Base-by-base conservation (phyloP, 2,797 vertebrate species). In the Tinamus major region DNA sequence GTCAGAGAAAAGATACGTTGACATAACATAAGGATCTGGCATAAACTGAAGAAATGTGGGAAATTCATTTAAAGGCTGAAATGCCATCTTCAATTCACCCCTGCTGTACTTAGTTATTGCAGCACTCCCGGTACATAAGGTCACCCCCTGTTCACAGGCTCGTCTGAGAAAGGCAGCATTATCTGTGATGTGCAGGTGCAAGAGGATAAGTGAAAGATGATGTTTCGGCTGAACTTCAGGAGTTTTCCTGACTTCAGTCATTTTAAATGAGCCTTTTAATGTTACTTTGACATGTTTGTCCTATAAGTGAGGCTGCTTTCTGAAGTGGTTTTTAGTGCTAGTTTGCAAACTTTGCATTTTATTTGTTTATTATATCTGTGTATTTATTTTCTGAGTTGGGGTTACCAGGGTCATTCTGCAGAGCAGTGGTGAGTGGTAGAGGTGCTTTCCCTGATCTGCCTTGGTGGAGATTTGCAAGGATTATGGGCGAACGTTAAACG, bases 1-100 rank as follows among this genome's bases (percentile, higher is more conserved):
- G 55, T 49, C 87, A 82, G 78, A 79, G 80, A 20, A 87, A 87
- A 92, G 76, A 64, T 21, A 87, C 90, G 85, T 82, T 80, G 85
- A 91, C 93, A 92, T 94, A 94, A 85, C 80, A 9, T 20, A 44
- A 89, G 58, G 46, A 35, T 64, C 71, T 94, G 92, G 83, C 4
- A 0, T 85, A 94, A 80, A 87, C 75, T 51, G 93, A 80, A 90
- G 91, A 92, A 92, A 93, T 90, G 65, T 72, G 62, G 91, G 80
- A 91, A 91, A 96, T 93, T 71, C 80, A 90, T 83, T 95, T 94
- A 95, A 91, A 95, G 94, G 87, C 77, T 94, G 82, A 96, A 96
- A 95, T 94, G 87, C 86, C 96, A 95, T 95, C 80, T 85, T 90
- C 94, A 95, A 58, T 90, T 96, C 87, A 91, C 89, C 93, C 80